Evolutionary conservation across 2,888 invertebrate genomes (phyloP), one percentile per base, ranked within the genome.

Genomic region (Anagyrus pseudococci): DNA sequence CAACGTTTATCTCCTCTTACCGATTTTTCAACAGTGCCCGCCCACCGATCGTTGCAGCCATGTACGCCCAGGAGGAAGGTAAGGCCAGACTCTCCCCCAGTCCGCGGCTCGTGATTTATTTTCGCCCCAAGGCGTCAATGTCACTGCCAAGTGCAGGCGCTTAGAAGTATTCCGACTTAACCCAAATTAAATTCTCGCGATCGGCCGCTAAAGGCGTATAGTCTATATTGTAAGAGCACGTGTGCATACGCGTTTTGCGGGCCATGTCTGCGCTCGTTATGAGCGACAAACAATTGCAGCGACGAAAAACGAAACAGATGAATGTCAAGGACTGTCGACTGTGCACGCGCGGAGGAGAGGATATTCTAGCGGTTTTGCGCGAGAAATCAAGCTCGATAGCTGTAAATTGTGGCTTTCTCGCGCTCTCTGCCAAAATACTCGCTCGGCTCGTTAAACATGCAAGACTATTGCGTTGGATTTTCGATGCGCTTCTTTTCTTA

Each of bases 41-140:
- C 6, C n/a, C 7, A 43, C 43, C 19, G 43, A 15, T 19, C 19
- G 43, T 15, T 4, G 15, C 6, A 43, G 26, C 23, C 29, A 64
- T 64, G 64, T 64, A 64, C 60, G 46, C 52, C 37, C 25, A 48
- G 17, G 64, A 64, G 4, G 57, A 64, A 53, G 64, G 64, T 64
- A 57, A 60, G 47, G 4, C 25, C 6, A 6, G 49, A 33, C 33
- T 40, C 10, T 20, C n/a, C 17, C 1, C 23, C n/a, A 1, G 1
- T 29, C 17, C 6, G 19, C 10, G 1, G 4, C 6, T 2, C 10
- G 8, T 52, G 19, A 20, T 6, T 4, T 13, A 22, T 7, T 8
- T 2, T 19, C 37, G 20, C 47, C 6, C 43, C 43, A 10, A 19
- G 17, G 50, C 53, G 41, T 49, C 15, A 61, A 49, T 53, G 54